Base-by-base conservation (phyloP, 2,888 invertebrate genomes). In the Dynastes grantii region DNA sequence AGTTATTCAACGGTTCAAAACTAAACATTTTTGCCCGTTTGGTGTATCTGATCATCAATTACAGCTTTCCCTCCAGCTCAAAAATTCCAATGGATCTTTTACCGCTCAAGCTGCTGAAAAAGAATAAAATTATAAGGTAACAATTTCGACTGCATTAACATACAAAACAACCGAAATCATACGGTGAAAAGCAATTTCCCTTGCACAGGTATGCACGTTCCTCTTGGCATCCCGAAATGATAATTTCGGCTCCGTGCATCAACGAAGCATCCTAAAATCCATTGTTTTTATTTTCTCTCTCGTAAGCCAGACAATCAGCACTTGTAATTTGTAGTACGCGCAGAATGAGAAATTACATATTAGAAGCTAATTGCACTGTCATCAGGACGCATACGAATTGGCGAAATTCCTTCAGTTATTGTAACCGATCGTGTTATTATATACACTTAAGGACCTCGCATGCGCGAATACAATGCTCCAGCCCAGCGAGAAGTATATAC, bases 361-460 rank as follows among this genome's bases (percentile, higher is more conserved):
- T 75, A 45, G 73, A 40, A 29, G 22, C 73, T 75, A 75, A 75
- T 75, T 75, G 61, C 73, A 45, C 73, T 45, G 45, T 75, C 73
- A 75, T 75, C 73, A 75, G 49, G 16, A 29, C 45, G 71, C 61
- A 61, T 61, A 63, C 73, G 61, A 45, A 75, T 53, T 77, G 63
- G 49, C 68, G 51, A 77, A 77, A 70, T 71, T 77, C 70, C 63
- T 71, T 16, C 5, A 37, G 29, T 53, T 68, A 70, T 77, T 64
- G 71, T 68, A 64, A 77, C 53, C 49, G 77, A 55, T 64, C 71
- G 73, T 78, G 55, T 78, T 73, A 78, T 78, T 78, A 78, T 78
- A 45, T 73, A 64, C 78, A 64, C 73, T 55, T 55, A 71, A 73
- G 78, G 70, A 78, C 64, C 71, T 51, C 53, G 78, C 49, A 73